These are phyloP conservation scores for Tetranychus piercei DNA, from an alignment of 2,888 invertebrate species.

Conservation along the genomic window DNA sequence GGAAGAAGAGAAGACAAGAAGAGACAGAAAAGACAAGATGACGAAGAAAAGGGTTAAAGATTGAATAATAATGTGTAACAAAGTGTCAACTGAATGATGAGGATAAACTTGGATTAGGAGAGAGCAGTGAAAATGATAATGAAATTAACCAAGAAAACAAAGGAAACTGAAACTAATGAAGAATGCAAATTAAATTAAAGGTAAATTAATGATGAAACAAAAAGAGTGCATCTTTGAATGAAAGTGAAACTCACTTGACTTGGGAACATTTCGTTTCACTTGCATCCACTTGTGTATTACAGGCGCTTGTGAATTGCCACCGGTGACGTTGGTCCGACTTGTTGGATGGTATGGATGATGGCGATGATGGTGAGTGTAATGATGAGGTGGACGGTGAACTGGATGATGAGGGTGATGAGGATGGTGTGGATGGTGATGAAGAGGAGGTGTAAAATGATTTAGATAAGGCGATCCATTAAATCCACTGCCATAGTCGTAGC, in stretches of 20 bases:
- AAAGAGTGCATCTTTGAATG: background rate
- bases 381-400: conserved; percentile 38
- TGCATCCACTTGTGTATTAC: conserved; percentile 86
- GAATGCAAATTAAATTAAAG: no score
- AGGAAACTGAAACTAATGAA: no score
- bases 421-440: conserved; percentile 17
- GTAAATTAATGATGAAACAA: background rate
- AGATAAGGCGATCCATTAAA: conserved; percentile 24
- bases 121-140: no score
- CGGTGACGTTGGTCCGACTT: background rate
- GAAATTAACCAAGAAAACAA: no score
- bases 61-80: no score
- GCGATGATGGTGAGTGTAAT: conserved; percentile 29
- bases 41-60: no score
- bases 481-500: conserved; percentile 24
- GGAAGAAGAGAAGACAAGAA: no score
- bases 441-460: conserved; percentile 21
- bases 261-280: conserved; percentile 85
- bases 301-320: conserved; percentile 42
- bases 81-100: no score
- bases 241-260: conserved; percentile 46
- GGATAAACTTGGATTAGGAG: no score
- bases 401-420: conserved; percentile 30
- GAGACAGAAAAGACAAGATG: no score
- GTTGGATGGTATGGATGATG: conserved; percentile 37